Base-by-base conservation (phyloP, 2,113 vertebrate genomes). In the Embiotoca jacksoni region DNA sequence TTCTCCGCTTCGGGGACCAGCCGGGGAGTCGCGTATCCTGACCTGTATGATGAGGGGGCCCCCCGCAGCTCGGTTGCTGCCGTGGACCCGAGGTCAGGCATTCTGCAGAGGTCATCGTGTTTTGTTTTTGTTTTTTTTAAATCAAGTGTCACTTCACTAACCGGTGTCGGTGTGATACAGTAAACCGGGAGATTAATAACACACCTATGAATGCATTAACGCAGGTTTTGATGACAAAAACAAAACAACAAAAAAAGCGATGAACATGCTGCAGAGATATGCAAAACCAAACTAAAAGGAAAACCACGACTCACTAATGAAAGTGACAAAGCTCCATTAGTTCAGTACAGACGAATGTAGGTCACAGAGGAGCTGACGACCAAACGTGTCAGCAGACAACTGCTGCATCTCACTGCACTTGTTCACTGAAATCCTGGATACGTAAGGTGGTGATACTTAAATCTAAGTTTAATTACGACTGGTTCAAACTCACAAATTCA, bases 91-190 rank as follows among this genome's bases (percentile, higher is more conserved):
- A 32, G 74, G 62, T 81, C 63, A 44, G 80, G 35, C 72, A 56
- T 73, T 78, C 82, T 68, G 55, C 70, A 46, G 62, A 84, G 77
- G 64, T 78, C 80, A 82, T 82, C 57, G 37, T 6, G 4, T 10
- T 11, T 13, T n/a, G n/a, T n/a, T 58, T 65, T 74, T 3, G 9
- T 58, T 55, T 74, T 4, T n/a, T n/a, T n/a, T n/a, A n/a, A 59
- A 32, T 64, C 14, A 54, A 60, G 59, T 41, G 11, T 58, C 50
- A 59, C 35, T n/a, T 62, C 10, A 33, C 37, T n/a, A 9, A 56
- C 58, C 46, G 56, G 5, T 36, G 37, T 23, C 68, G 35, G 31
- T 46, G 58, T 11, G 8, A 7, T 62, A 6, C 33, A 32, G 16
- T 53, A 16, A 68, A 71, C 31, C 11, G 31, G 31, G 23, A 63